Evolutionary conservation across 2,888 invertebrate genomes (phyloP).

Genomic region (Spisula solida): DNA sequence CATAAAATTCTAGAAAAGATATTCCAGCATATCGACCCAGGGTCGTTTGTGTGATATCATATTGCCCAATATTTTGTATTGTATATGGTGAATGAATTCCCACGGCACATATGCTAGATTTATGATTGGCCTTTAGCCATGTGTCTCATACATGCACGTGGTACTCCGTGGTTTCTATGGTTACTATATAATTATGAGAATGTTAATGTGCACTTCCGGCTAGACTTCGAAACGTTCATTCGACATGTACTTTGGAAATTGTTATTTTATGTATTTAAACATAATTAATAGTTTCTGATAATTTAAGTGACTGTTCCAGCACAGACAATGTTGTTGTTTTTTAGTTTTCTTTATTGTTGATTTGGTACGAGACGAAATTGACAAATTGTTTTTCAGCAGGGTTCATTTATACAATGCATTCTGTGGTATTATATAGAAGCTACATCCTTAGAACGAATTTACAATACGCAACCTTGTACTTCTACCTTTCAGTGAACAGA

Average conservation of each 20-base stretch:
- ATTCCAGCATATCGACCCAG: not conserved
- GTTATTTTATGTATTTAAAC: not conserved
- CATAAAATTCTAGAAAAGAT: not conserved
- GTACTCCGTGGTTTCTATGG: not conserved
- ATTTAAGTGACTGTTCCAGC: no score
- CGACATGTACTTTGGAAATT: not conserved
- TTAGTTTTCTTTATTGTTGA: no score
- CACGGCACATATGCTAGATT: not conserved
- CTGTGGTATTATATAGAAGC: no score
- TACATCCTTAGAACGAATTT: no score
- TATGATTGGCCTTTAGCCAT: not conserved
- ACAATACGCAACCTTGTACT: no score
- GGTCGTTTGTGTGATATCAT: not conserved
- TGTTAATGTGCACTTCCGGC: not conserved
- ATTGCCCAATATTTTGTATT: not conserved
- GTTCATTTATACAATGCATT: no score
- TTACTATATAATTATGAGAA: not conserved
- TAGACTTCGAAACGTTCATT: not conserved
- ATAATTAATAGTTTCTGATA: no score
- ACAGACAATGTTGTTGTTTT: no score
- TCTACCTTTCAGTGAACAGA: no score
- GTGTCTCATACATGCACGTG: conserved; percentile 2
- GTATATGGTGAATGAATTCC: not conserved
- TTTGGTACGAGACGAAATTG: no score
- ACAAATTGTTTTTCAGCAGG: no score